Evolutionary conservation across 2,797 vertebrate genomes (phyloP), one percentile per base, ranked within the genome.

Genomic region (Podarcis siculus): DNA sequence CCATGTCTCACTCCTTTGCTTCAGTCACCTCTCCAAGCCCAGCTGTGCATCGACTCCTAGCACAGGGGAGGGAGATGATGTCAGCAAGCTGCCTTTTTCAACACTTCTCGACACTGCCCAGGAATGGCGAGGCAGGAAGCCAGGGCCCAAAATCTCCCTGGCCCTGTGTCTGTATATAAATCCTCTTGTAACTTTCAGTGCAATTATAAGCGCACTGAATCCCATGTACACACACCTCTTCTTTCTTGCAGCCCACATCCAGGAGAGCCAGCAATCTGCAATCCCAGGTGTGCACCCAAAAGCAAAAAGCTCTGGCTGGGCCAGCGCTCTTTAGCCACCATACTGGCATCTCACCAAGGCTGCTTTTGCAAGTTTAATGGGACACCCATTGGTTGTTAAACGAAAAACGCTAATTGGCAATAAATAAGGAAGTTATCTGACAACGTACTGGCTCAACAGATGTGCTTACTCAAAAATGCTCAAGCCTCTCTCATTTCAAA

Each of bases 281-380:
- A 89, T 80, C 79, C 39, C 87, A 92, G 87, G 71, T 64, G 85
- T 37, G 45, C 55, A 61, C 17, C 55, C 69, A 86, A 87, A 67
- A 71, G 61, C 88, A 87, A 90, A 91, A 89, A 89, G 79, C 39
- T 13, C 0, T 42, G 55, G 79, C 91, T 77, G 80, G 61, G 84
- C 81, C 89, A 94, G 71, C 78, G 2, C 35, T 90, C 6, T 0
- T 42, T 86, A 88, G 15, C 67, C 90, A 89, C 75, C 0, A 8
- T 1, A 4, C 83, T 96, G 95, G 92, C 91, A 93, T n/a, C 81
- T 25, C 90, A 93, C 94, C 93, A 95, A 87, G 86, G 89, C 21
- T 7, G 82, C 78, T 83, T 82, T 27, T 96, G 92, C 69, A 90
- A 95, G 89, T 92, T 84, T 94, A 95, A 95, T 89, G 86, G 90